Conservation (phyloP, 2,888 invertebrate species). For the Tenodera sinensis region DNA sequence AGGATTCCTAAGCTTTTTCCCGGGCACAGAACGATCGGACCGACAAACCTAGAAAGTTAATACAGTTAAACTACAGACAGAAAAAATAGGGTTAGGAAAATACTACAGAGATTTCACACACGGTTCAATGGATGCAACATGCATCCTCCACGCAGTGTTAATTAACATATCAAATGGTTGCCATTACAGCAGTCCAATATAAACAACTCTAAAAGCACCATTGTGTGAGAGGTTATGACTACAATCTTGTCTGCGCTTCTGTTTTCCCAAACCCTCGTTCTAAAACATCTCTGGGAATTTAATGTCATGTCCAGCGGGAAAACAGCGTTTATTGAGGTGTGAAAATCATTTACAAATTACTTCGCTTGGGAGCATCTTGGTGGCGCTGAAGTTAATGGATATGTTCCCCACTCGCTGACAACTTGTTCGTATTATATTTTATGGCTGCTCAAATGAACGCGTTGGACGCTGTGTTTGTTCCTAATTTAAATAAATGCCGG, state of each 20-base stretch:
- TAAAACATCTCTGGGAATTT: neutral
- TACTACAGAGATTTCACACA: neutral
- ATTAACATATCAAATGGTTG: constrained; percentile 17
- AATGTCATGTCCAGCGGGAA: neutral
- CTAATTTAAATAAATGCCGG: neutral
- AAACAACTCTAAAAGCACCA: neutral
- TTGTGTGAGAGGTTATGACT: neutral
- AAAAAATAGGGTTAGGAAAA: neutral
- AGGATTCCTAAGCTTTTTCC: no score
- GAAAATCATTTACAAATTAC: neutral
- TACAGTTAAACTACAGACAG: neutral
- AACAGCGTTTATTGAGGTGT: neutral
- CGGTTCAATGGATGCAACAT: neutral
- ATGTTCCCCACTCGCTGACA: neutral
- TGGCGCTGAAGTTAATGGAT: neutral
- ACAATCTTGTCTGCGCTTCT: neutral
- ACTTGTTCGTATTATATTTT: neutral
- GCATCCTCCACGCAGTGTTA: neutral
- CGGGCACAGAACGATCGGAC: no score
- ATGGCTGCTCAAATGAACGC: neutral
- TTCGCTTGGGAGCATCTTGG: neutral
- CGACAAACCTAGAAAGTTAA: neutral
- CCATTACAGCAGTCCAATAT: neutral
- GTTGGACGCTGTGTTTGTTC: neutral
- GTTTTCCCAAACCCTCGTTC: neutral